Percentiles rank a stretch among this genome's conserved stretches.
phyloP scores from a whole-genome alignment of 2,113 vertebrate species.

The Rattus norvegicus region DNA sequence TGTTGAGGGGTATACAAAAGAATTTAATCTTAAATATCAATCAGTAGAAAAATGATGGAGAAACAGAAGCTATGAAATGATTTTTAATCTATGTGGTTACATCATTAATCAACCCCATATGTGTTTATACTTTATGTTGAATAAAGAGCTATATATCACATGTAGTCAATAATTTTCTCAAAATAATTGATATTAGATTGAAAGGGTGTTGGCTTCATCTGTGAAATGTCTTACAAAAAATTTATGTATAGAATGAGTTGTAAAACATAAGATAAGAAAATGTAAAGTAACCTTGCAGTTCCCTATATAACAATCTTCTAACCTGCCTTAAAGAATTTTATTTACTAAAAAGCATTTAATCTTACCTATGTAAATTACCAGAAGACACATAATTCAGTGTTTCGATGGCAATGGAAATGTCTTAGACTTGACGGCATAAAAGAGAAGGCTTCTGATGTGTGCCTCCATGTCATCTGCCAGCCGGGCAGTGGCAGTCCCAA shows the following conservation, averaged over 20 bases:
- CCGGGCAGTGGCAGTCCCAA: slow-evolving; percentile 75
- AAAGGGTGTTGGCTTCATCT: neutral
- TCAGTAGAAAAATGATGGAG: neutral
- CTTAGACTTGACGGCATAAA: slow-evolving; percentile 71
- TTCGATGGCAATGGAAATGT: slow-evolving; percentile 43
- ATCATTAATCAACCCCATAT: neutral
- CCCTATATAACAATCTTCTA: neutral
- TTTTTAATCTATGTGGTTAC: neutral
- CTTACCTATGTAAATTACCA: slow-evolving; percentile 34
- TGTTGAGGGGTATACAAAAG: neutral
- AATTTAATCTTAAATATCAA: neutral
- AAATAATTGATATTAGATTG: neutral
- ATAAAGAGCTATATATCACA: neutral
- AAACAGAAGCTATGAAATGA: neutral
- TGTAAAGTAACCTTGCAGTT: neutral
- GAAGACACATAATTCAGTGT: slow-evolving; percentile 30
- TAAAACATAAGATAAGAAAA: neutral
- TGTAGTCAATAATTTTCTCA: neutral
- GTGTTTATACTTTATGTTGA: neutral
- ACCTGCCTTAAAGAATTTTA: neutral
- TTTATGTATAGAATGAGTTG: neutral
- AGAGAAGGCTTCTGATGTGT: slow-evolving; percentile 76
- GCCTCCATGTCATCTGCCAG: slow-evolving; percentile 81
- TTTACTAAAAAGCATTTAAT: neutral
- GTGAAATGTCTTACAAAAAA: slow-evolving; percentile 1